Conservation (phyloP, 2,888 invertebrate genomes). For the Mythimna loreyi region DNA sequence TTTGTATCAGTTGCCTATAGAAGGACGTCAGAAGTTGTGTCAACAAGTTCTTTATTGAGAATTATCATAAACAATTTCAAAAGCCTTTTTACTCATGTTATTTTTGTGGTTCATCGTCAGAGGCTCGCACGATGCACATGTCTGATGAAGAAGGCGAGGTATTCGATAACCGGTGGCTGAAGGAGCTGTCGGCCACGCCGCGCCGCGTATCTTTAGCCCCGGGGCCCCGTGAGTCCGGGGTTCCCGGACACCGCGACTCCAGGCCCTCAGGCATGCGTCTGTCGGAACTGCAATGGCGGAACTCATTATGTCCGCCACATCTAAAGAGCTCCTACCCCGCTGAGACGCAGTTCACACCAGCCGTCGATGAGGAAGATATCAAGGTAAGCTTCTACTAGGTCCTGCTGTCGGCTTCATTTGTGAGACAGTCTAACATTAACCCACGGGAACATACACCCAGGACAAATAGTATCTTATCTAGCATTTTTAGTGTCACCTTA, state of each 20-base stretch:
- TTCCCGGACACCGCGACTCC: conserved; percentile 82
- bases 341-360: conserved; percentile 93
- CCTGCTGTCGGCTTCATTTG: too few species aligned
- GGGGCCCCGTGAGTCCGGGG: conserved; percentile 80
- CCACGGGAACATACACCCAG: too few species aligned
- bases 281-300: conserved; percentile 94
- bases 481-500: neutral
- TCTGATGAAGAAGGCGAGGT: conserved; percentile 97
- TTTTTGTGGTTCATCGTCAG: conserved; percentile 61
- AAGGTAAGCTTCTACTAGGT: conserved; percentile 72
- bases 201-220: conserved; percentile 71
- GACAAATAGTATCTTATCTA: neutral
- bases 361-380: conserved; percentile 87
- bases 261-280: conserved; percentile 73
- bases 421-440: too few species aligned
- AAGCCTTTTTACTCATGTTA: neutral
- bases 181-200: conserved; percentile 92
- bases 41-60: too few species aligned
- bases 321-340: conserved; percentile 96
- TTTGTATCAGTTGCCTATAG: too few species aligned
- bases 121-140: conserved; percentile 91
- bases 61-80: too few species aligned
- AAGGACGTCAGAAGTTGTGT: too few species aligned
- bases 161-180: conserved; percentile 95
- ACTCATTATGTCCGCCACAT: conserved; percentile 96